Conservation (phyloP, 2,888 invertebrate species). For the Orthosia gracilis region DNA sequence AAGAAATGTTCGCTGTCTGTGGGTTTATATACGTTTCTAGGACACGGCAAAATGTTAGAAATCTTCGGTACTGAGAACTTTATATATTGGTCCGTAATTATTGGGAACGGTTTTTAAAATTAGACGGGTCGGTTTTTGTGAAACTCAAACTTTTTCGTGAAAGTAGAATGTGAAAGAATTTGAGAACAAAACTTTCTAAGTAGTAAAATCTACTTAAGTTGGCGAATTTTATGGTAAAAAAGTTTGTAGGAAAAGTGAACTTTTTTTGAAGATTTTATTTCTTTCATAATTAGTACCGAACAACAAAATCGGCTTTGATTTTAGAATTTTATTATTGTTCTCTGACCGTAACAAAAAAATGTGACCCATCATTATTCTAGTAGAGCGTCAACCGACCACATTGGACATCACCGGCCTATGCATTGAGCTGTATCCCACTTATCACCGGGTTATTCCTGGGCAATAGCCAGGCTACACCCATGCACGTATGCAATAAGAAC, state of each 20-base stretch:
- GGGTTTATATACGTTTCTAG: constrained; percentile 88
- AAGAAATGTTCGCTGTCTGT: constrained; percentile 87
- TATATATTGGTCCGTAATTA: constrained; percentile 76
- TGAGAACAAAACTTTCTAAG: neutral
- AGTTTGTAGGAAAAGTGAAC: too few relatives aligned
- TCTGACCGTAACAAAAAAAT: too few relatives aligned
- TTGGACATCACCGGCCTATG: too few relatives aligned
- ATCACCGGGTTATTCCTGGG: too few relatives aligned
- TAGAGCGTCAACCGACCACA: too few relatives aligned
- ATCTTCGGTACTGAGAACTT: constrained; percentile 76
- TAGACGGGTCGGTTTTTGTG: neutral
- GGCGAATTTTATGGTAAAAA: neutral
- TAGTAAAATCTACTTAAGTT: neutral
- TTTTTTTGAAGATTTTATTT: too few relatives aligned
- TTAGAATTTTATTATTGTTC: too few relatives aligned
- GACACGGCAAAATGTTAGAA: constrained; percentile 88
- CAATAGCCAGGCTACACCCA: neutral
- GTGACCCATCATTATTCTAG: too few relatives aligned
- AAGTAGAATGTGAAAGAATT: neutral
- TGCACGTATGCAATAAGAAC: neutral
- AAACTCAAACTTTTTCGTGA: neutral
- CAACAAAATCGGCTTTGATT: too few relatives aligned
- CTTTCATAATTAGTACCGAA: too few relatives aligned
- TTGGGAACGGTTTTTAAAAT: constrained; percentile 17
- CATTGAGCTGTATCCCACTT: neutral